phyloP scores from a whole-genome alignment of 2,888 invertebrate genomes.

The Gasteruption jaculator region DNA sequence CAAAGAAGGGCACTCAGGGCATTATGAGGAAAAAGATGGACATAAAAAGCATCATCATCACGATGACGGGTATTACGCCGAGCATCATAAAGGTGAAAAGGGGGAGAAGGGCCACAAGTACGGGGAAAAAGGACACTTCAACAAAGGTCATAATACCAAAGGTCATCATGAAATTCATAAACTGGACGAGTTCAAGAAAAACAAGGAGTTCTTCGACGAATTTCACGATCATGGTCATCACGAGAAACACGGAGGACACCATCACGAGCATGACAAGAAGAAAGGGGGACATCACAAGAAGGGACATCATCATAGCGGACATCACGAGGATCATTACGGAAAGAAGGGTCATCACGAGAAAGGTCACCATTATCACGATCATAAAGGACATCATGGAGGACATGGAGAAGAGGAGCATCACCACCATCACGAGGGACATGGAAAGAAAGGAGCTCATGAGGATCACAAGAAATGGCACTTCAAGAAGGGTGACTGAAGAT shows the following conservation, averaged over 20 bases:
- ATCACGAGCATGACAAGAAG: slow-evolving; percentile 76
- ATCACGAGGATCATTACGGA: slow-evolving; percentile 73
- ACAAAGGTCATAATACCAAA: slow-evolving; percentile 81
- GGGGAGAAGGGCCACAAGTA: slow-evolving; percentile 66
- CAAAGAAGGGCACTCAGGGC: slow-evolving; percentile 61
- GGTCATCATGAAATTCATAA: slow-evolving; percentile 84
- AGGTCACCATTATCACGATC: slow-evolving; percentile 74
- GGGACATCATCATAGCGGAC: slow-evolving; percentile 73
- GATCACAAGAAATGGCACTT: slow-evolving; percentile 77
- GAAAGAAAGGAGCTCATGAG: slow-evolving; percentile 75
- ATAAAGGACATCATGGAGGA: slow-evolving; percentile 74
- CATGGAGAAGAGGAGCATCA: slow-evolving; percentile 74
- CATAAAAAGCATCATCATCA: slow-evolving; percentile 64
- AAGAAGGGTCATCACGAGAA: slow-evolving; percentile 78
- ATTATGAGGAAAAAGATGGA: slow-evolving; percentile 61
- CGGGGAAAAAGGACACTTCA: slow-evolving; percentile 69
- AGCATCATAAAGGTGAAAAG: slow-evolving; percentile 64
- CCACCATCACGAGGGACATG: slow-evolving; percentile 63
- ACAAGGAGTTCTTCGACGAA: slow-evolving; percentile 83
- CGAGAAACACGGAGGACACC: slow-evolving; percentile 75
- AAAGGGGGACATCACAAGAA: slow-evolving; percentile 79
- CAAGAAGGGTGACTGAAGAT: slow-evolving; percentile 50
- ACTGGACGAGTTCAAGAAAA: slow-evolving; percentile 79
- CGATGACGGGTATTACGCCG: slow-evolving; percentile 62
- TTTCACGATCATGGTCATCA: slow-evolving; percentile 78